Evolutionary conservation across 2,113 vertebrate species (phyloP).

Genomic region (Oceanites oceanicus): DNA sequence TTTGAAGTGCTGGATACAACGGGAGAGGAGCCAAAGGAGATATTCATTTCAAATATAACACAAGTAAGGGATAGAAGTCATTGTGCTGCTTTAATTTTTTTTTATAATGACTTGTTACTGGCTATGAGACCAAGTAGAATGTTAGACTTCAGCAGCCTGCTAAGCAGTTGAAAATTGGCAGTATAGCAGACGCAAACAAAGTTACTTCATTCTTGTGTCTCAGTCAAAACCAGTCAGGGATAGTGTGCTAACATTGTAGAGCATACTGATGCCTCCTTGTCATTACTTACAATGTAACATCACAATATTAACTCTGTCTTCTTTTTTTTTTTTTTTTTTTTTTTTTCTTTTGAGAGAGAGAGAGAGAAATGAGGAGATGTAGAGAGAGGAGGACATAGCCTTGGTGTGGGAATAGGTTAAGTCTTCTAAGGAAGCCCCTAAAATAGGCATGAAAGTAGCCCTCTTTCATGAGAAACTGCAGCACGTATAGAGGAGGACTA

Average conservation of each 20-base stretch:
- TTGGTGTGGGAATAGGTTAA: not conserved
- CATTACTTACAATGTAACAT: not conserved
- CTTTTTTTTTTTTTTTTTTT: too few species aligned
- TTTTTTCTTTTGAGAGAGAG: not conserved
- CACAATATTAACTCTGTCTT: too few species aligned
- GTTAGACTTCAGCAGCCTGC: not conserved
- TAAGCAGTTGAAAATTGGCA: not conserved
- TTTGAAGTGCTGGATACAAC: slow-evolving; percentile 96
- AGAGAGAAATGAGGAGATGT: not conserved
- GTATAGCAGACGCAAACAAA: not conserved
- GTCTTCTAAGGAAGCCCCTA: not conserved
- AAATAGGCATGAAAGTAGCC: not conserved
- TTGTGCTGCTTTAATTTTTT: not conserved
- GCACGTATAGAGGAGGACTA: not conserved
- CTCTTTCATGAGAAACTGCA: not conserved
- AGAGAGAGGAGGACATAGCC: not conserved
- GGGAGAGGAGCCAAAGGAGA: slow-evolving; percentile 94
- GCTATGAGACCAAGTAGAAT: not conserved
- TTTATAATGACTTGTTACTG: not conserved
- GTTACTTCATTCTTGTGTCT: not conserved
- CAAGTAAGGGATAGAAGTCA: slow-evolving; percentile 75
- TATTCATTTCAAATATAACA: slow-evolving; percentile 95
- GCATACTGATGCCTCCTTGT: not conserved
- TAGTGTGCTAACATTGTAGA: not conserved
- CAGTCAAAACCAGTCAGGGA: not conserved